Evolutionary conservation across 2,888 invertebrate genomes (phyloP).

Genomic region (Pecten maximus): DNA sequence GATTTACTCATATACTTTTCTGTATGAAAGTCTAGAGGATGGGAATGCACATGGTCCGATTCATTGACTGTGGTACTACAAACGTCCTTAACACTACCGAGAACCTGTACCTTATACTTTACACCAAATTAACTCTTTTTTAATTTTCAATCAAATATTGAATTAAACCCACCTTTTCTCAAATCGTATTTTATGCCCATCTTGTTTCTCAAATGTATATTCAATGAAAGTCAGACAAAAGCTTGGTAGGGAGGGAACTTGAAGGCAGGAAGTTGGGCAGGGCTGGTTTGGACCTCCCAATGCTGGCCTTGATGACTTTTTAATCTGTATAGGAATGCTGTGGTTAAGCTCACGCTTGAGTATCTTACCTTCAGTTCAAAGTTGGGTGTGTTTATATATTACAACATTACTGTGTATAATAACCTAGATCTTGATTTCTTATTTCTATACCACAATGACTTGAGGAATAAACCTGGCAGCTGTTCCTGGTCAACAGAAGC

Average conservation of each 20-base stretch:
- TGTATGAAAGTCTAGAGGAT: neutral
- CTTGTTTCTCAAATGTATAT: neutral
- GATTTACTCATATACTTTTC: neutral
- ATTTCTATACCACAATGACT: neutral
- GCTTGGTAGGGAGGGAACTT: neutral
- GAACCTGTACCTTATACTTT: neutral
- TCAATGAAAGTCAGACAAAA: neutral
- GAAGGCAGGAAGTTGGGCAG: neutral
- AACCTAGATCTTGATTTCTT: neutral
- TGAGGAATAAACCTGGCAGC: neutral
- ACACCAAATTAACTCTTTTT: neutral
- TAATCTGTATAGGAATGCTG: constrained; percentile 15
- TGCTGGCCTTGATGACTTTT: constrained; percentile 18
- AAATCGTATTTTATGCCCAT: neutral
- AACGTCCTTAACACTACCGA: neutral
- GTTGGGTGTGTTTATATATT: neutral
- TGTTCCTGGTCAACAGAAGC: neutral
- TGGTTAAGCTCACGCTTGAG: neutral
- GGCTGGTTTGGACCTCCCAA: neutral
- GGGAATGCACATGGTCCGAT: neutral
- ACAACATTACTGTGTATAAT: neutral
- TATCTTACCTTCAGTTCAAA: neutral
- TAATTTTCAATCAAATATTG: constrained; percentile 15
- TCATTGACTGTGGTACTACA: neutral
- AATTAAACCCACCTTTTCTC: neutral